A percentile compares a stretch with the other conserved stretches of the same genome.
Evolutionary conservation across 2,113 vertebrate genomes (phyloP).

Genomic region (Calyptomena viridis): DNA sequence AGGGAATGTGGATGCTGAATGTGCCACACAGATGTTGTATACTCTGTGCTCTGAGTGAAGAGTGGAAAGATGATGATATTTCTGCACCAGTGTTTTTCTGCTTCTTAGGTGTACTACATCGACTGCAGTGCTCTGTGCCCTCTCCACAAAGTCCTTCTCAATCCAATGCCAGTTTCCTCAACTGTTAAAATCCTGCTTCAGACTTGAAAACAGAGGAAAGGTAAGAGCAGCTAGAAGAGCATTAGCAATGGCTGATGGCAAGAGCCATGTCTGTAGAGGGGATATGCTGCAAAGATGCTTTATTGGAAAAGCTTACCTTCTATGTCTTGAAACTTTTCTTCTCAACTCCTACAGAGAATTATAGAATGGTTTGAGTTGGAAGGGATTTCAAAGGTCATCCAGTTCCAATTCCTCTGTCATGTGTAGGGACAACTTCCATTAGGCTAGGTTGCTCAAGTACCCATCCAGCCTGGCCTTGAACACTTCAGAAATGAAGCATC

Average conservation of each 20-base stretch:
- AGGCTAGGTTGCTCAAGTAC: not conserved
- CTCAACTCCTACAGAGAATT: not conserved
- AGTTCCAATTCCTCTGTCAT: not conserved
- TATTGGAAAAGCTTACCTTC: not conserved
- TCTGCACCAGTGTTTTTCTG: not conserved
- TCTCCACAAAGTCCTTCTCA: not conserved
- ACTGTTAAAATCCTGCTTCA: not conserved
- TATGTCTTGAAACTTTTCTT: not conserved
- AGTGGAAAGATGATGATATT: not conserved
- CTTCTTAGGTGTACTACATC: not conserved
- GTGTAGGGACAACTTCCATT: not conserved
- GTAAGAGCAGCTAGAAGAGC: not conserved
- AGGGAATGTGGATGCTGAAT: not conserved
- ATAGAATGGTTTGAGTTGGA: not conserved
- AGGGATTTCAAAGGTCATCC: not conserved
- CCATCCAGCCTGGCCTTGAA: not conserved
- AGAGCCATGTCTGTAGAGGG: not conserved
- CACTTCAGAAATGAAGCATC: not conserved
- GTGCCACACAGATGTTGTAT: not conserved
- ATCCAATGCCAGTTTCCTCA: not conserved
- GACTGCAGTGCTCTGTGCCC: not conserved
- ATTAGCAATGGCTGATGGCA: not conserved
- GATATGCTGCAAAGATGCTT: not conserved
- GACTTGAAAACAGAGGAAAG: not conserved
- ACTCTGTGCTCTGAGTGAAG: rapidly evolving